A percentile compares a stretch with the other conserved stretches of the same genome.
phyloP scores from a whole-genome alignment of 2,888 invertebrate genomes.

The Ormia ochracea region DNA sequence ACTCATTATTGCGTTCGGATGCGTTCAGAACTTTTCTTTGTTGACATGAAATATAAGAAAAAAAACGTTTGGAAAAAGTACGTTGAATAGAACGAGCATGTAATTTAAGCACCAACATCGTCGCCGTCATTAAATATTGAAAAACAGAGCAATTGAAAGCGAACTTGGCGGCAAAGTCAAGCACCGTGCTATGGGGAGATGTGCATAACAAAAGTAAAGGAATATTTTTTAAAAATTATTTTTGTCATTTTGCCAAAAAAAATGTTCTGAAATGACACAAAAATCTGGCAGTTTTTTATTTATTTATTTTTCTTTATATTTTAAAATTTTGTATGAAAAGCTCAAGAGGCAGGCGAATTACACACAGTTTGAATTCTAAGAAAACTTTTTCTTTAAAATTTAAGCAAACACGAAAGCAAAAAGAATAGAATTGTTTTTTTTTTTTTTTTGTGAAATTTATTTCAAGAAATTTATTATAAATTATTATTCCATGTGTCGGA shows the following conservation, averaged over 20 bases:
- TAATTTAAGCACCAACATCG: neutral
- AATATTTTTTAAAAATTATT: conserved; percentile 8
- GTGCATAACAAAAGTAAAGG: neutral
- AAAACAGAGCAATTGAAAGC: neutral
- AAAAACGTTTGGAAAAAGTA: conserved; percentile 31
- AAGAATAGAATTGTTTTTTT: too few relatives aligned
- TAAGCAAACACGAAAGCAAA: too few relatives aligned
- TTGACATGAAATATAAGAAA: conserved; percentile 23
- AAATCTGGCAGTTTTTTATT: conserved; percentile 9
- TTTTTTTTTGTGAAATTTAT: too few relatives aligned
- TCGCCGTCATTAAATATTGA: neutral
- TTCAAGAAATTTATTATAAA: too few relatives aligned
- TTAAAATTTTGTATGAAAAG: too few relatives aligned
- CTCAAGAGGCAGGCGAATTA: too few relatives aligned
- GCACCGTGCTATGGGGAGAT: neutral
- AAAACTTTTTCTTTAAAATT: too few relatives aligned
- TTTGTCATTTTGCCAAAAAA: conserved; percentile 51
- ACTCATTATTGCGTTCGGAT: neutral
- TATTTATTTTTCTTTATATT: too few relatives aligned
- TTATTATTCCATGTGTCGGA: too few relatives aligned
- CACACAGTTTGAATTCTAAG: too few relatives aligned
- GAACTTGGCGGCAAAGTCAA: conserved; percentile 9
- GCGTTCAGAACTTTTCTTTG: neutral
- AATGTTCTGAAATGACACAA: neutral
- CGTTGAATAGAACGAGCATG: neutral